Evolutionary conservation across 2,888 invertebrate species (phyloP).

Genomic region (Neoascia interrupta): DNA sequence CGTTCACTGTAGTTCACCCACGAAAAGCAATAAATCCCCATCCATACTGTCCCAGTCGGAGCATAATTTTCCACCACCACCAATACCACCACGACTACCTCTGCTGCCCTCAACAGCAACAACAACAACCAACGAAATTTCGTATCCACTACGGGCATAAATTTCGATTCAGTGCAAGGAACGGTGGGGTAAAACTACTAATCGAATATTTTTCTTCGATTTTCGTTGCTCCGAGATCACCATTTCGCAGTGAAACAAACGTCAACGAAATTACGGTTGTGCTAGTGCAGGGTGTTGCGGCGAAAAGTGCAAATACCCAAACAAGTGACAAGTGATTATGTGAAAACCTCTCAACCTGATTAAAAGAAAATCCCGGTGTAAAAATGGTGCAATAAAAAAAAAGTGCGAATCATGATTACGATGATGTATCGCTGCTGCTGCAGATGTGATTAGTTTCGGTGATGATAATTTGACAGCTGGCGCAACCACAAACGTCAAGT

Average conservation of each 20-base stretch:
- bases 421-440: conserved; percentile 5
- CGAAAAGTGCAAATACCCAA: conserved; percentile 26
- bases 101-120: conserved; percentile 1
- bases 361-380: neutral
- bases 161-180: conserved; percentile 2
- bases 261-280: conserved; percentile 1
- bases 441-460: conserved; percentile 12
- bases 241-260: conserved; percentile 12
- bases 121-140: conserved; percentile 4
- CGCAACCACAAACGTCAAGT: conserved; percentile 35
- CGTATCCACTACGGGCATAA: conserved; percentile 11
- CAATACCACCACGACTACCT: neutral
- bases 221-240: conserved; percentile 7
- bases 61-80: conserved; percentile 4
- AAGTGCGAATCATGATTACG: neutral
- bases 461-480: conserved; percentile 52
- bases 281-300: conserved; percentile 8
- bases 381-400: neutral
- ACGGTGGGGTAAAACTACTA: conserved; percentile 2
- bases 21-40: conserved; percentile 8
- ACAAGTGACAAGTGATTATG: conserved; percentile 9
- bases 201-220: neutral
- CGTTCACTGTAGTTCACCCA: conserved; percentile 8
- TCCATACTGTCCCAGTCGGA: conserved; percentile 9
- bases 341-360: neutral